These are phyloP conservation scores for Zaprionus gabonicus DNA, from an alignment of 1,140 invertebrate species.

Conservation along the genomic window DNA sequence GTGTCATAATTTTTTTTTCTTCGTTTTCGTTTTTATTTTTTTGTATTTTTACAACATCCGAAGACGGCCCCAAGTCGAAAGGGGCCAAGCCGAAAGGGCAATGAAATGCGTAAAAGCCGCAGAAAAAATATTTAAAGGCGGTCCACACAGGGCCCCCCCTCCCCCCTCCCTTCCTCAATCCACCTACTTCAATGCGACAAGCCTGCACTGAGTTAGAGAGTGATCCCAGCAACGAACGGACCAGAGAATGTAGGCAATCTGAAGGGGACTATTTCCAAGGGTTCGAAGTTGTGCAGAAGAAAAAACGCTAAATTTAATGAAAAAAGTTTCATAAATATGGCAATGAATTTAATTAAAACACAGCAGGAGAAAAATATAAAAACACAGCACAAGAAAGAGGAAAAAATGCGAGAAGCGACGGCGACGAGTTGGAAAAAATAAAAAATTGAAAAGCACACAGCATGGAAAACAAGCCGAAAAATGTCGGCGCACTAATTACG, in stretches of 20 bases:
- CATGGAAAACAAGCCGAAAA: constrained; percentile 65
- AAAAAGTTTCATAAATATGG: constrained; percentile 83
- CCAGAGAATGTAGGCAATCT: neutral
- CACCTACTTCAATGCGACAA: neutral
- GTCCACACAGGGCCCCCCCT: neutral
- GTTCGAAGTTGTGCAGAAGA: constrained; percentile 57
- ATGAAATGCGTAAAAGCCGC: constrained; percentile 73
- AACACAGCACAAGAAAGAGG: constrained; percentile 23
- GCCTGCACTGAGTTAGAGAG: constrained; percentile 40
- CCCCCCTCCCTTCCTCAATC: neutral
- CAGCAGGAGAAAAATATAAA: constrained; percentile 43
- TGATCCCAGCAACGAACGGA: neutral
- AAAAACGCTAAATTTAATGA: constrained; percentile 78
- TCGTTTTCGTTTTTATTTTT: constrained; percentile 48
- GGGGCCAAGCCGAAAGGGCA: constrained; percentile 43
- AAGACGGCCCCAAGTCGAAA: constrained; percentile 23
- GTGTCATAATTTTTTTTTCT: constrained; percentile 79
- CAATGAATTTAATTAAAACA: constrained; percentile 82
- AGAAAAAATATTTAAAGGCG: constrained; percentile 63
- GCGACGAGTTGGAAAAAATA: constrained; percentile 34
- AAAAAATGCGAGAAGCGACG: constrained; percentile 47
- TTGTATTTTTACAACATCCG: constrained; percentile 74
- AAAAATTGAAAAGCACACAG: constrained; percentile 25
- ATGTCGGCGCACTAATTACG: constrained; percentile 79
- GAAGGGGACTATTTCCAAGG: constrained; percentile 53